Percentiles rank a stretch among this genome's conserved stretches.
phyloP scores from a whole-genome alignment of 2,797 vertebrate genomes.

The Pseudochaenichthys georgianus region DNA sequence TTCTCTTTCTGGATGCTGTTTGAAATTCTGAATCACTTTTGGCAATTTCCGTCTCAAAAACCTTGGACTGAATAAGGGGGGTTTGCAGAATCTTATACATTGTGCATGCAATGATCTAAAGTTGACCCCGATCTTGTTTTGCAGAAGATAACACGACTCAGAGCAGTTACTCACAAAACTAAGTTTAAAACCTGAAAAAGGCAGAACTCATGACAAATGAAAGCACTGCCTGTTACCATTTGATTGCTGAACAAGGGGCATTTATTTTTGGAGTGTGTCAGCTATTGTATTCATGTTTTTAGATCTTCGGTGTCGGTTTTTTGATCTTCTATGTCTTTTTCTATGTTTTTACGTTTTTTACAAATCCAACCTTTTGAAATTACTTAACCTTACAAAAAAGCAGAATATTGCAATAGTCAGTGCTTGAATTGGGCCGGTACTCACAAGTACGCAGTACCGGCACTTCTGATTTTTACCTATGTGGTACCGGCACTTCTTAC shows the following conservation, averaged over 20 bases:
- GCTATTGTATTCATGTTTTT: constrained; percentile 22
- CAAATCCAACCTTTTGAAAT: constrained; percentile 1
- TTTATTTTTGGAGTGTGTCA: constrained; percentile 44
- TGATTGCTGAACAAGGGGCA: constrained; percentile 28
- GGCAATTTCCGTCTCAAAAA: constrained; percentile 20
- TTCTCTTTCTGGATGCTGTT: constrained; percentile 6
- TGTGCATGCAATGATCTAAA: neutral
- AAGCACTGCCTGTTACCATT: constrained; percentile 1
- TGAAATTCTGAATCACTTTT: neutral
- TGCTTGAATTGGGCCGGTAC: too few relatives aligned
- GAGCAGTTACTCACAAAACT: neutral
- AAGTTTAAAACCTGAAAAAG: constrained; percentile 16
- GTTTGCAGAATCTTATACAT: neutral
- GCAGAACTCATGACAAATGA: neutral
- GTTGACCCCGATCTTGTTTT: constrained; percentile 43
- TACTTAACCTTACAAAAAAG: neutral
- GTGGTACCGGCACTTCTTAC: too few relatives aligned
- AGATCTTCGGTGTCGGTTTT: neutral
- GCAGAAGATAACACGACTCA: constrained; percentile 24
- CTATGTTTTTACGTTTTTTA: neutral
- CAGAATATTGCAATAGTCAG: neutral
- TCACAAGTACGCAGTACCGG: too few relatives aligned
- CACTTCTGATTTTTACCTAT: too few relatives aligned
- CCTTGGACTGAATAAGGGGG: neutral
- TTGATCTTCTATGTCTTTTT: neutral